phyloP scores from a whole-genome alignment of 2,113 vertebrate genomes.

The Todiramphus chloris region DNA sequence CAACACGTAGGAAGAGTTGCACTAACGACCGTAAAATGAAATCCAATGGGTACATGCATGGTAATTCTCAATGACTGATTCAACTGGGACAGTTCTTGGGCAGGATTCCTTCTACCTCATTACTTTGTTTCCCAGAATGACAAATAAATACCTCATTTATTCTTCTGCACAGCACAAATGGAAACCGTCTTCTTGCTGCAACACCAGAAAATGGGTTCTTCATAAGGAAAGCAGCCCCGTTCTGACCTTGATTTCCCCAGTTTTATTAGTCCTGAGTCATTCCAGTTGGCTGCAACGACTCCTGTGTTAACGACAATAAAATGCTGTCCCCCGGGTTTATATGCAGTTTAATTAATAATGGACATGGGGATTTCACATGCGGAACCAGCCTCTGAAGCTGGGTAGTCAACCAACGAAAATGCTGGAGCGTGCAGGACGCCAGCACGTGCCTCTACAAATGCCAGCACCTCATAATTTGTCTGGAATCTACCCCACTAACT shows the following conservation, averaged over 20 bases:
- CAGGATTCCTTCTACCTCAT: background rate
- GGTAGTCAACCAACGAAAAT: background rate
- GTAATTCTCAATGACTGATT: background rate
- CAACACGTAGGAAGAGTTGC: background rate
- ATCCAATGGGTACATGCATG: background rate
- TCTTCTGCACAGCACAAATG: background rate
- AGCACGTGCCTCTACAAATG: background rate
- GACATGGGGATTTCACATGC: background rate
- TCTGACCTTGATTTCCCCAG: background rate
- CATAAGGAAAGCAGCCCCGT: background rate
- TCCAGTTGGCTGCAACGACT: background rate
- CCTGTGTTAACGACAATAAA: background rate
- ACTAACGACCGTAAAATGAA: background rate
- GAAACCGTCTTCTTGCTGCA: background rate
- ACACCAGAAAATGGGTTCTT: background rate
- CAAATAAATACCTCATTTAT: background rate
- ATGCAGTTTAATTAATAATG: background rate
- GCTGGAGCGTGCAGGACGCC: fast-evolving
- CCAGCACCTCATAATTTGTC: too few relatives aligned
- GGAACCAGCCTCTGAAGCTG: background rate
- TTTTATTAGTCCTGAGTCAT: background rate
- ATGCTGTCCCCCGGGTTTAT: background rate
- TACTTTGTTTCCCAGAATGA: background rate
- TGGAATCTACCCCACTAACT: background rate
- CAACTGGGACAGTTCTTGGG: background rate